These are phyloP conservation scores for Tubulanus polymorphus DNA, from an alignment of 2,888 invertebrate genomes.

Conservation along the genomic window DNA sequence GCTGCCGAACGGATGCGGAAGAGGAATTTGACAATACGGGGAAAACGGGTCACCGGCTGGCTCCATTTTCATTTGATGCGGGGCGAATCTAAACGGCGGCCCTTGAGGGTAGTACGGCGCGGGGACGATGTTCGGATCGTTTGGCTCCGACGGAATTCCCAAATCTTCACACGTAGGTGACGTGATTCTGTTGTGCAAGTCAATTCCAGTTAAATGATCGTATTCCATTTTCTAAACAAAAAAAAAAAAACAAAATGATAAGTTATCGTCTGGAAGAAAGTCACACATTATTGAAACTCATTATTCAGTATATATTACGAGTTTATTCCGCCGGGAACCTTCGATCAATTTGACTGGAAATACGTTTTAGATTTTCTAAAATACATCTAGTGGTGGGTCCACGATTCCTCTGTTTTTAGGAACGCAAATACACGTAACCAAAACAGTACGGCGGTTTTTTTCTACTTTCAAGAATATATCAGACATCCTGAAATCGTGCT, in stretches of 20 bases:
- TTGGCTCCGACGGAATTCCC: constrained; percentile 36
- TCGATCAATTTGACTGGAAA: too few relatives aligned
- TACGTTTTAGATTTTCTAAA: too few relatives aligned
- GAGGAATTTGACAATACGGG: constrained; percentile 42
- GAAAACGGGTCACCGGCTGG: constrained; percentile 35
- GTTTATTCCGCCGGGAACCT: too few relatives aligned
- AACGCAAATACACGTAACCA: too few relatives aligned
- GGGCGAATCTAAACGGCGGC: not conserved
- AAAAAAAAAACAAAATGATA: not conserved
- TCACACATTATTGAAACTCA: too few relatives aligned
- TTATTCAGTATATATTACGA: too few relatives aligned
- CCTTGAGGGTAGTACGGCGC: not conserved
- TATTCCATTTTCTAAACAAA: not conserved
- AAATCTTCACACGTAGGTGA: constrained; percentile 42
- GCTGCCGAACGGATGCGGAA: constrained; percentile 32
- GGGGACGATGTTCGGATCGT: constrained; percentile 11
- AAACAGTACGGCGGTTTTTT: too few relatives aligned
- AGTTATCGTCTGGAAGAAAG: too few relatives aligned
- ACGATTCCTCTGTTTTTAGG: too few relatives aligned
- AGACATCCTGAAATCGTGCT: too few relatives aligned
- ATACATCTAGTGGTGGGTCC: too few relatives aligned
- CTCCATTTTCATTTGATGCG: not conserved
- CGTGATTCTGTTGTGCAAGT: constrained; percentile 17
- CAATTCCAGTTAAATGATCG: not conserved
- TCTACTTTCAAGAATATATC: too few relatives aligned